Percentiles rank a stretch among this genome's conserved stretches.
phyloP scores from a whole-genome alignment of 2,113 vertebrate genomes.

The Brachirus orientalis region DNA sequence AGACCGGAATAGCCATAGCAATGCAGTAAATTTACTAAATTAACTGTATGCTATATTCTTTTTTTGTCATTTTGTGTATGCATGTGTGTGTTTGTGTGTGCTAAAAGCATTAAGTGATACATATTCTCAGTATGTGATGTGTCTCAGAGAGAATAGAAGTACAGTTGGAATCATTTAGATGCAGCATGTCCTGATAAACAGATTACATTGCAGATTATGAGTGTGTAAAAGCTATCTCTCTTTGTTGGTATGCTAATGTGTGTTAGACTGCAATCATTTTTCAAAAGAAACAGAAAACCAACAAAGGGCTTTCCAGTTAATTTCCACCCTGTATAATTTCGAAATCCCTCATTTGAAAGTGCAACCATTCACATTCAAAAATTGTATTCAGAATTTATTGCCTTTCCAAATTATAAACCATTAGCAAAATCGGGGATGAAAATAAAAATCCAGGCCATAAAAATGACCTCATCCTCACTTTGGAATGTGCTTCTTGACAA shows the following conservation, averaged over 20 bases:
- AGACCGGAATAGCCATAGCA: not conserved
- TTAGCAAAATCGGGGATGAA: slow-evolving; percentile 67
- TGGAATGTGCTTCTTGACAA: slow-evolving; percentile 28
- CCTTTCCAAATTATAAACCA: slow-evolving; percentile 70
- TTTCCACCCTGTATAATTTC: slow-evolving; percentile 67
- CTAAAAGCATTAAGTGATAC: slow-evolving; percentile 54
- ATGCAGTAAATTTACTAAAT: not conserved
- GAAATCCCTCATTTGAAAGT: slow-evolving; percentile 72
- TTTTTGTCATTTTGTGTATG: not conserved
- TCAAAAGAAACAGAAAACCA: slow-evolving; percentile 65
- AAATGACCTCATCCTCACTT: slow-evolving; percentile 59
- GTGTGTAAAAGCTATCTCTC: slow-evolving; percentile 66
- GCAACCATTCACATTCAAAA: slow-evolving; percentile 59
- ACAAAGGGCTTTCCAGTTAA: slow-evolving; percentile 62
- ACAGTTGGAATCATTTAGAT: slow-evolving; percentile 67
- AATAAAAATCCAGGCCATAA: slow-evolving; percentile 58
- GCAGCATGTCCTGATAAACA: slow-evolving; percentile 69
- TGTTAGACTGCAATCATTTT: slow-evolving; percentile 63
- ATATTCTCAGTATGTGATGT: slow-evolving; percentile 49
- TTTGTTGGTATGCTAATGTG: slow-evolving; percentile 71
- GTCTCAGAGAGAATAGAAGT: slow-evolving; percentile 54
- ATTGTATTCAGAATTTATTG: slow-evolving; percentile 61
- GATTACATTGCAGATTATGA: slow-evolving; percentile 73
- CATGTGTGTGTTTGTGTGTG: slow-evolving; percentile 9
- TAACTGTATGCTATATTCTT: not conserved